Conservation (phyloP, 1,140 invertebrate genomes). For the Ridgeia piscesae region DNA sequence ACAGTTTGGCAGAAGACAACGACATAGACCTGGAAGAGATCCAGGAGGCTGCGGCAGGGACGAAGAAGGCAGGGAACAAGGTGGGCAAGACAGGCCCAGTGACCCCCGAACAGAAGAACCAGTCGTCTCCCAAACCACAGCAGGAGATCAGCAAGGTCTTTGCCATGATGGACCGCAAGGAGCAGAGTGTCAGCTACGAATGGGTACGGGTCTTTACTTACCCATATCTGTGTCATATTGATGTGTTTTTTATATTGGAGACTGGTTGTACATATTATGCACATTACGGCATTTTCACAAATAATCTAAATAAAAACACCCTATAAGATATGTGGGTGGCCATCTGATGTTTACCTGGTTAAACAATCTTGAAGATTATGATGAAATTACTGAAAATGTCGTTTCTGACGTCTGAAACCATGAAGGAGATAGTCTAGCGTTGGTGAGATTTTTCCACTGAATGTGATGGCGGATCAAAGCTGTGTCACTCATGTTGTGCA, state of each 20-base stretch:
- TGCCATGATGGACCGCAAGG: slow-evolving; percentile 29
- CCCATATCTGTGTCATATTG: too few relatives aligned
- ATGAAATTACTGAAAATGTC: not conserved
- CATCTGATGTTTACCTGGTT: not conserved
- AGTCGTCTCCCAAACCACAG: not conserved
- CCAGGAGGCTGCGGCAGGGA: slow-evolving; percentile 8
- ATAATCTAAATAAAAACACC: too few relatives aligned
- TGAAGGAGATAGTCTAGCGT: too few relatives aligned
- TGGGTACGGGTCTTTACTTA: slow-evolving; percentile 46
- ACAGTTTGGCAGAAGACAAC: slow-evolving; percentile 72
- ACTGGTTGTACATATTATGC: too few relatives aligned
- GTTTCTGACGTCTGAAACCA: too few relatives aligned
- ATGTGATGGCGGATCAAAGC: too few relatives aligned
- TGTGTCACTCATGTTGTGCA: too few relatives aligned
- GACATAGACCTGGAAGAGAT: slow-evolving; percentile 83
- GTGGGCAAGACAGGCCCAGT: not conserved
- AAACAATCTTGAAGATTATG: not conserved
- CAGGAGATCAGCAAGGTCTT: not conserved
- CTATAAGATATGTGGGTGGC: too few relatives aligned
- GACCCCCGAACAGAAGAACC: not conserved
- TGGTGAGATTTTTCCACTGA: too few relatives aligned
- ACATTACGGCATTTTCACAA: too few relatives aligned
- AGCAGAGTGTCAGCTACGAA: slow-evolving; percentile 55
- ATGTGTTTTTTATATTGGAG: too few relatives aligned
- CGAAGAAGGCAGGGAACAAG: slow-evolving; percentile 8